Conservation (phyloP, 1,140 invertebrate species). For the Drosophila pectinifera region DNA sequence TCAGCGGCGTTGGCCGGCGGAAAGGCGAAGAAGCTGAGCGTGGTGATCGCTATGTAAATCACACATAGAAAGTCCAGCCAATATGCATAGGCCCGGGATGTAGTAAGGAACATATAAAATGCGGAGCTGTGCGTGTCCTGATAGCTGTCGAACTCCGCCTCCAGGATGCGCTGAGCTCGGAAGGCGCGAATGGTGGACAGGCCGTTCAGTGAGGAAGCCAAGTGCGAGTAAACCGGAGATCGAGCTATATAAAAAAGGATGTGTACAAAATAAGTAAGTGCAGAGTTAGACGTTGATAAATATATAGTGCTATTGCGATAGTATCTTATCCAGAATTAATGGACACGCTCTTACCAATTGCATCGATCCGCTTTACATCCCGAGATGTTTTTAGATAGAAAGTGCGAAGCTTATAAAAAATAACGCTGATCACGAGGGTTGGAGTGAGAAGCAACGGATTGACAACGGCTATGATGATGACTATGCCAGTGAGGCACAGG, state of each 20-base stretch:
- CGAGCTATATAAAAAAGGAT: conserved; percentile 88
- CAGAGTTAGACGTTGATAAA: no score
- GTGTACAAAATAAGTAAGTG: conserved; percentile 16
- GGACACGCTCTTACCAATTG: conserved; percentile 90
- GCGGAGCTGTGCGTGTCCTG: conserved; percentile 90
- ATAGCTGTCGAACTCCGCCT: conserved; percentile 91
- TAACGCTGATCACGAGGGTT: conserved; percentile 88
- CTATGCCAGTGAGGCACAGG: conserved; percentile 90
- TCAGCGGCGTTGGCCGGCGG: conserved; percentile 88
- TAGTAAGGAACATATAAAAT: conserved; percentile 88
- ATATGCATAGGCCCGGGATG: conserved; percentile 89
- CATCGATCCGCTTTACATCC: conserved; percentile 95
- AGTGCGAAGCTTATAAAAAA: conserved; percentile 91
- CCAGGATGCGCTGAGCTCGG: conserved; percentile 90
- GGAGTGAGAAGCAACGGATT: conserved; percentile 92
- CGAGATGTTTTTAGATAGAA: conserved; percentile 93
- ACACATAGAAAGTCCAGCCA: conserved; percentile 92
- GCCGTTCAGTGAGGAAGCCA: conserved; percentile 95
- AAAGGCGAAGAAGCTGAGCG: conserved; percentile 89
- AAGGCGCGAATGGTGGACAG: conserved; percentile 95
- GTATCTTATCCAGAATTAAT: no score
- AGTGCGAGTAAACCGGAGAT: conserved; percentile 94
- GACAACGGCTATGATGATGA: conserved; percentile 90
- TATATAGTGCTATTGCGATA: no score
- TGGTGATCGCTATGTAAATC: conserved; percentile 89